Conservation (phyloP, 2,888 invertebrate genomes). For the Drosophila subsilvestris region DNA sequence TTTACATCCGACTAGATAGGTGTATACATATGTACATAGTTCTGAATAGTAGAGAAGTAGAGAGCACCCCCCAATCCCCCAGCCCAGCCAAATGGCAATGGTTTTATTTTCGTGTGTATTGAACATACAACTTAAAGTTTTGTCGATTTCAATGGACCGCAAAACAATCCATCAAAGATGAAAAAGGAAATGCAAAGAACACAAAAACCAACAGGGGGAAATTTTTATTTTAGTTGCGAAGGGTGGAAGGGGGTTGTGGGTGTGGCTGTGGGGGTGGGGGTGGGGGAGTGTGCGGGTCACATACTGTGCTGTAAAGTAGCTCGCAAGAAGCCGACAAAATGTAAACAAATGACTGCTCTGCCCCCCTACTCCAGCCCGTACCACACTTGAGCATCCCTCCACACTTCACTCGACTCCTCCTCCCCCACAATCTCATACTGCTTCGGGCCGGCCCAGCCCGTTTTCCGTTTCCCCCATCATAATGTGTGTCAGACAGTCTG, state of each 20-base stretch:
- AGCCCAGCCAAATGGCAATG: neutral
- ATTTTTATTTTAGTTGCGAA: neutral
- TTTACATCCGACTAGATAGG: conserved; percentile 27
- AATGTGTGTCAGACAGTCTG: conserved; percentile 65
- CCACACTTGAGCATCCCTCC: conserved; percentile 7
- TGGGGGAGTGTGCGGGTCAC: conserved; percentile 15
- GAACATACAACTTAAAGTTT: conserved; percentile 19
- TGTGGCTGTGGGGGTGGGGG: conserved; percentile 4
- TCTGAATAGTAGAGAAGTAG: neutral
- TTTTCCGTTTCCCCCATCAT: conserved; percentile 3
- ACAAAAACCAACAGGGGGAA: conserved; percentile 30
- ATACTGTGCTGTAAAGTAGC: conserved; percentile 53
- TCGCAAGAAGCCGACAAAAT: conserved; percentile 35
- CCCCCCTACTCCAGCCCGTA: conserved; percentile 16
- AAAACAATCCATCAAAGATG: conserved; percentile 41
- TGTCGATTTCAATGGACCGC: conserved; percentile 27
- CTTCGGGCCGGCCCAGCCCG: too few species aligned
- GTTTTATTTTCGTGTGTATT: neutral
- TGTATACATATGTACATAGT: neutral
- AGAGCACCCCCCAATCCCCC: too few species aligned
- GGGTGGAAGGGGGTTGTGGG: too few species aligned
- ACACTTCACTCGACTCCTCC: too few species aligned
- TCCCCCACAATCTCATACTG: too few species aligned
- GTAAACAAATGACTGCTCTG: conserved; percentile 36
- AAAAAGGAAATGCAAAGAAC: conserved; percentile 9